Evolutionary conservation across 2,797 vertebrate species (phyloP), one percentile per base, ranked within the genome.

Genomic region (Thunnus albacares): DNA sequence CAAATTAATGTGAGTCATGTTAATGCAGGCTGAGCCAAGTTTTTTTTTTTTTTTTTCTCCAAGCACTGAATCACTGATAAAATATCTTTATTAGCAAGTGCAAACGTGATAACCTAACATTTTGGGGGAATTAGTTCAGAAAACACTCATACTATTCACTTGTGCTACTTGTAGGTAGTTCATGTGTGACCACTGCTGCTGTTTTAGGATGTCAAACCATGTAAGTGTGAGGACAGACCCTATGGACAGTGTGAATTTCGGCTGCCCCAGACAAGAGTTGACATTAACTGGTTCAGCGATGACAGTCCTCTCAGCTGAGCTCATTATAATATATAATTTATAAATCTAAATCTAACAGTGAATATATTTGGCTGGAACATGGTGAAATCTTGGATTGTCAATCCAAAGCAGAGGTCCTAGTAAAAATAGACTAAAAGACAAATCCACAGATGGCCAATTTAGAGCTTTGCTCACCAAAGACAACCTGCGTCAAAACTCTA

Each of bases 241-340:
- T 53, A 30, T 60, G 26, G n/a, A 26, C 38, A 13, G 6, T n/a
- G 41, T 20, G 22, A 9, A n/a, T 24, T 65, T 53, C 14, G 22
- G 4, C 45, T n/a, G 22, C 26, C 15, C 20, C 20, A 18, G 26
- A 45, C 52, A 28, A 18, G n/a, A 72, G 11, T 30, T 38, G 12
- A 43, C 18, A 62, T 15, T 22, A 15, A 15, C 57, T 26, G 12
- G 12, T 53, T 72, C 62, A 41, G 60, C 18, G 45, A 83, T 76
- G 73, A 59, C 79, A 80, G 56, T 41, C 51, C 24, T 74, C n/a
- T 79, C 71, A 56, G 47, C 69, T 52, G 62, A 82, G 61, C 73
- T 88, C 80, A 84, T 84, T 89, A 82, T 56, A 69, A 86, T 20
- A 65, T 53, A 18, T 20, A 51, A 51, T 20, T 20, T 51, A 6